Percentiles rank a stretch among this genome's conserved stretches.
Evolutionary conservation across 1,140 invertebrate species (phyloP).

Genomic region (Saxidomus purpurata): DNA sequence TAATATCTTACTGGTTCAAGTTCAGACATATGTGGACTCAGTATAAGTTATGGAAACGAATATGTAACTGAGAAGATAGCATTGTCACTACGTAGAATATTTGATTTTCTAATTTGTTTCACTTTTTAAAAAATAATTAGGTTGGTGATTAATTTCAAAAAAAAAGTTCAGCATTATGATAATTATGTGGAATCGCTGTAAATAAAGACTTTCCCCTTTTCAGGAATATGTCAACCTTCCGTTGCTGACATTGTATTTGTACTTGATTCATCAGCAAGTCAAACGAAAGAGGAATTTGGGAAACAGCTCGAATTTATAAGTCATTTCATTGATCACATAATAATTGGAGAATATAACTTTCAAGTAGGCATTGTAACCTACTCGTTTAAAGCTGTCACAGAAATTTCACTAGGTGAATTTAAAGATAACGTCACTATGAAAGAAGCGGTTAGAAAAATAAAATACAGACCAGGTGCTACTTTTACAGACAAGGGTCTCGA

Average conservation of each 20-base stretch:
- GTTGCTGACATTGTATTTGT: slow-evolving; percentile 36
- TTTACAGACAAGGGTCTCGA: slow-evolving; percentile 26
- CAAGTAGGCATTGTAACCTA: slow-evolving; percentile 13
- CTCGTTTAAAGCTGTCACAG: slow-evolving; percentile 19
- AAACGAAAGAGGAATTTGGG: slow-evolving; percentile 32
- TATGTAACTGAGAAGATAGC: too few species aligned
- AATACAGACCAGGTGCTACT: slow-evolving; percentile 4
- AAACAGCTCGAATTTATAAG: slow-evolving; percentile 42
- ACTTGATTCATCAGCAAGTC: slow-evolving; percentile 35
- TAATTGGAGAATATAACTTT: slow-evolving; percentile 13
- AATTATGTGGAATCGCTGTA: too few species aligned
- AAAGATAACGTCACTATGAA: slow-evolving; percentile 14
- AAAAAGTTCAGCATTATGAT: too few species aligned
- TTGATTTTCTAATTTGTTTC: too few species aligned
- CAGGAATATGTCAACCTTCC: slow-evolving; percentile 24
- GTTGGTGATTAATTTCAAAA: too few species aligned
- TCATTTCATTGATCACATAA: slow-evolving; percentile 32
- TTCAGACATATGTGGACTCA: too few species aligned
- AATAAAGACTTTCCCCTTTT: background rate
- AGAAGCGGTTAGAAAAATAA: slow-evolving; percentile 28
- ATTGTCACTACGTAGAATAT: too few species aligned
- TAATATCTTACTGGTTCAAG: too few species aligned
- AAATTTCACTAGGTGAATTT: background rate
- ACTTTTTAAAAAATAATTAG: too few species aligned
- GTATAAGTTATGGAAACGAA: too few species aligned